Evolutionary conservation across 1,140 invertebrate genomes (phyloP), one percentile per base, ranked within the genome.

Genomic region (Macrocentrus cingulum): DNA sequence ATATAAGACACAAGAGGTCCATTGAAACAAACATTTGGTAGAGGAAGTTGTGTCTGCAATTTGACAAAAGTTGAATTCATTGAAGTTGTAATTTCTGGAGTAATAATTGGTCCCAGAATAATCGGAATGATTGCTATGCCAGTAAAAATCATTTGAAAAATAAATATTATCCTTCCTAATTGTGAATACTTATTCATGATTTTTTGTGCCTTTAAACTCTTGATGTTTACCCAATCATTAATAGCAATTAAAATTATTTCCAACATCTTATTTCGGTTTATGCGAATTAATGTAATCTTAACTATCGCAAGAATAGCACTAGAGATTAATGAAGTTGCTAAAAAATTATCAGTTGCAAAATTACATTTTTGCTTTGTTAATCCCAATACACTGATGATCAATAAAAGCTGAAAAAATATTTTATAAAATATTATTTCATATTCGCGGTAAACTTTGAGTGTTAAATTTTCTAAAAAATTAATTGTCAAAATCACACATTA

Each of bases 91-190:
- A 19, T 48, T 20, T 19, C 45, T 15, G 59, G 39, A 2, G 55
- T 32, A 0, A 62, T n/a, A 39, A 61, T 41, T 4, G 56, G 13
- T 7, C 56, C 48, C 2, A 60, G 18, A 1, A 63, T 50, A 8
- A 66, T 63, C 0, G 59, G 18, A 6, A 54, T 37, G 2, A 42
- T 56, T 7, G 60, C 48, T 2, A 66, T 11, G 29, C 56, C 61
- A 9, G 41, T 41, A n/a, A 49, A 53, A 8, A 44, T 45, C 41
- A 65, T 60, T 48, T 68, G 66, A 7, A 61, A 45, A n/a, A 58
- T 41, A 20, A 23, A 64, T 4, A 63, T 49, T 0, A 2, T 13
- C 16, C 59, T 25, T 11, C 62, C 62, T 8, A 55, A 37, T 45
- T 52, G 60, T 1, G 34, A 59, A 22, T 61, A 57, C 4, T 56